Percentiles rank a stretch among this genome's conserved stretches.
Conservation (phyloP, 2,797 vertebrate genomes). For the Acropternis orthonyx region DNA sequence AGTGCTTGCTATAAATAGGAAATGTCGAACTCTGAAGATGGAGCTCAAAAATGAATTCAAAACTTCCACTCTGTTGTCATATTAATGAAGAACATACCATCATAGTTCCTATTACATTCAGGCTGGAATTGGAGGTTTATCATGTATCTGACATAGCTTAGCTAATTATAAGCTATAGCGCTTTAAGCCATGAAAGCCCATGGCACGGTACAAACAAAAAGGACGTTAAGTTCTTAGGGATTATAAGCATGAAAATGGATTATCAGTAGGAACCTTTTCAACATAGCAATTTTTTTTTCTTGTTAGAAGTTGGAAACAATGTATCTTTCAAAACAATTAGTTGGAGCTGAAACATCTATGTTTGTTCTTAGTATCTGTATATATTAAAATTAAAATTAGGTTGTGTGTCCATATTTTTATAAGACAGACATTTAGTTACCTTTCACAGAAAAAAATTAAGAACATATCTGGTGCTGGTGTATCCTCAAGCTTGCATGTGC, state of each 20-base stretch:
- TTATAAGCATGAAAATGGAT: conserved; percentile 4
- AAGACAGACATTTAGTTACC: background rate
- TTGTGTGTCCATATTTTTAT: background rate
- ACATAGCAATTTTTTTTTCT: background rate
- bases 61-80: background rate
- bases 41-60: background rate
- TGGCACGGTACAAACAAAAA: background rate
- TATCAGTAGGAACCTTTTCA: conserved; percentile 3
- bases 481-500: background rate
- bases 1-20: background rate
- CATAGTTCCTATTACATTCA: conserved; percentile 9
- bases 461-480: background rate
- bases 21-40: background rate
- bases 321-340: background rate
- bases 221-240: background rate
- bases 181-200: conserved; percentile 14
- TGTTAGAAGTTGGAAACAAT: background rate
- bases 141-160: background rate
- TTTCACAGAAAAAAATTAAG: background rate
- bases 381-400: background rate
- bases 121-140: background rate
- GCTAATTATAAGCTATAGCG: conserved; percentile 17
- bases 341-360: background rate
- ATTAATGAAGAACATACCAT: background rate
- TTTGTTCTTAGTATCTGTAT: background rate